Percentiles rank a stretch among this genome's conserved stretches.
Evolutionary conservation across 1,140 invertebrate genomes (phyloP).

Genomic region (Bombus fervidus): DNA sequence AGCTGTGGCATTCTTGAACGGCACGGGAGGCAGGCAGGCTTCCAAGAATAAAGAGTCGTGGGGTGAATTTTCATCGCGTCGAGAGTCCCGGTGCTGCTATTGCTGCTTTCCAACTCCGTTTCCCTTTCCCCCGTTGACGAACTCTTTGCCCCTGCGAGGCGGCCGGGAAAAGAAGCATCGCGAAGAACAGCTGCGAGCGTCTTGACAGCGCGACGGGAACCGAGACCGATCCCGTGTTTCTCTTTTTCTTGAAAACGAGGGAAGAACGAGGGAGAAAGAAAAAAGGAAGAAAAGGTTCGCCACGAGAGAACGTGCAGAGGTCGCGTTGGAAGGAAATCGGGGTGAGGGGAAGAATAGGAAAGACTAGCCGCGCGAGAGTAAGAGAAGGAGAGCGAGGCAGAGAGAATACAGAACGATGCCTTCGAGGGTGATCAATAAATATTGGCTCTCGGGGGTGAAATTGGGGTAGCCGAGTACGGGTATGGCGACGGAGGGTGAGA

Average conservation of each 20-base stretch:
- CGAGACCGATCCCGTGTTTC: constrained; percentile 34
- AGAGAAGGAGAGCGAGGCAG: constrained; percentile 16
- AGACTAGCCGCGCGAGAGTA: background rate
- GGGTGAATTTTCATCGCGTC: constrained; percentile 73
- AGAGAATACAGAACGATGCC: constrained; percentile 75
- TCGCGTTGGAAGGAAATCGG: background rate
- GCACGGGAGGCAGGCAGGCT: constrained; percentile 58
- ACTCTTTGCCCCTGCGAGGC: constrained; percentile 17
- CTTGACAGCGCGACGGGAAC: constrained; percentile 42
- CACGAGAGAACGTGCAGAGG: constrained; percentile 37
- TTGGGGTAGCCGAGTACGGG: constrained; percentile 69
- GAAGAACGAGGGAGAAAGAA: background rate
- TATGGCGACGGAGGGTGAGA: constrained; percentile 30
- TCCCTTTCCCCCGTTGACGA: constrained; percentile 26
- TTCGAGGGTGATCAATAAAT: constrained; percentile 82
- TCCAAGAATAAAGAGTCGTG: constrained; percentile 75
- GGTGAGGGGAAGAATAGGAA: background rate
- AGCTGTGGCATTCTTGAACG: constrained; percentile 41
- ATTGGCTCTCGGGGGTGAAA: constrained; percentile 80
- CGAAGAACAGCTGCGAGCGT: constrained; percentile 61
- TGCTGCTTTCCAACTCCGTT: background rate
- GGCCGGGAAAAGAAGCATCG: constrained; percentile 23
- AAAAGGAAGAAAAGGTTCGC: constrained; percentile 33
- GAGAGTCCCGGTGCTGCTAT: background rate
- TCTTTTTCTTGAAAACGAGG: constrained; percentile 55